These are phyloP conservation scores for Anthopleura xanthogrammica DNA, from an alignment of 92 coral and sea anemone genomes.

Conservation along the genomic window DNA sequence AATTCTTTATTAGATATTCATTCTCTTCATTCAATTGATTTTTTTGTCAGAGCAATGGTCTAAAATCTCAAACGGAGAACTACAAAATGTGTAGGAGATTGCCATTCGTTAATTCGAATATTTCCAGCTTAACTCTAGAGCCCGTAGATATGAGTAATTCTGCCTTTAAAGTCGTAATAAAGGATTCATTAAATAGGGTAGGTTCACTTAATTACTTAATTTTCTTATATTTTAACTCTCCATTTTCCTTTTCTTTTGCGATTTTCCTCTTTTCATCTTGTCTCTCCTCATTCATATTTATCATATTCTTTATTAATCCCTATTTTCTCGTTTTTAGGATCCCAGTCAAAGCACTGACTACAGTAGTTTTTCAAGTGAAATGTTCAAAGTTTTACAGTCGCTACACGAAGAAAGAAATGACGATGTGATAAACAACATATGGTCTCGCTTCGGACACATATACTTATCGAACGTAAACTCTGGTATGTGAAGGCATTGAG, in stretches of 20 bases:
- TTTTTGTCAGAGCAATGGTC: neutral
- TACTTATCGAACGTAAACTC: neutral
- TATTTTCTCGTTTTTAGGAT: neutral
- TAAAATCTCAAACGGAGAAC: neutral
- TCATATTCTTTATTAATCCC: neutral
- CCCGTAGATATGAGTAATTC: neutral
- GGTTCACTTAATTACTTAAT: neutral
- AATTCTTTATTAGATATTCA: too few species aligned
- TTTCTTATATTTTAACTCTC: too few species aligned
- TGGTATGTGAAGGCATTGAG: neutral
- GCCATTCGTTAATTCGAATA: neutral
- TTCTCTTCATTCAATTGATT: too few species aligned
- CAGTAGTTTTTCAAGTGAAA: neutral
- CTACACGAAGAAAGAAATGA: neutral
- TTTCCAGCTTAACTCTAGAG: neutral
- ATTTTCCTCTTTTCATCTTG: too few species aligned
- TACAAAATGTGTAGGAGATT: neutral
- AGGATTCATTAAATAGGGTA: neutral
- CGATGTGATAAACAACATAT: neutral
- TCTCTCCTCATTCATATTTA: neutral
- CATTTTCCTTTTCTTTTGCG: too few species aligned
- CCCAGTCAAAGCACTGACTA: neutral
- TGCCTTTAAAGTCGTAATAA: neutral
- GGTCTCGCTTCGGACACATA: slow-evolving; percentile 3
- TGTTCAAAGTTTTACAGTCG: neutral